phyloP scores from a whole-genome alignment of 2,888 invertebrate species.

The Aspidapion aeneum region DNA sequence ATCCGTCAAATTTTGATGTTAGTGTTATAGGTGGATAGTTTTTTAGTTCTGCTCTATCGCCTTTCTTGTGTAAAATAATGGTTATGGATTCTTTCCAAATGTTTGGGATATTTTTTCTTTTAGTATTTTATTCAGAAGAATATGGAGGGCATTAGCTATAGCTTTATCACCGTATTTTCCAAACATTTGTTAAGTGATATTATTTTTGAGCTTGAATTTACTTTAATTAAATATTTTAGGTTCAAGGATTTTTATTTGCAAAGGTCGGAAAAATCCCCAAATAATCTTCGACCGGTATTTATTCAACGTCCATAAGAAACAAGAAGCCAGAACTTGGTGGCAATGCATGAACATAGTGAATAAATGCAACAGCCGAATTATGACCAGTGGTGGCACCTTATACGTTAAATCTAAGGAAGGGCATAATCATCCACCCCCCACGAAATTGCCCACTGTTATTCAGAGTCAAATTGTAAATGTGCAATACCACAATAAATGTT shows the following conservation, averaged over 20 bases:
- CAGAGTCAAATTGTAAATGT: neutral
- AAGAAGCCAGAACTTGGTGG: neutral
- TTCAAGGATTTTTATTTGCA: neutral
- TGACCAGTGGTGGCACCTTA: conserved; percentile 28
- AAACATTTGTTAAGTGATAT: too few relatives aligned
- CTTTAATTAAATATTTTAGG: neutral
- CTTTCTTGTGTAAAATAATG: too few relatives aligned
- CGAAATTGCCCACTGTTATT: neutral
- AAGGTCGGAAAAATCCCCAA: neutral
- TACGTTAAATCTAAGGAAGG: neutral
- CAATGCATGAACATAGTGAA: conserved; percentile 9
- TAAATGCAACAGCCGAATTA: conserved; percentile 34
- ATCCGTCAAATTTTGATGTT: too few relatives aligned
- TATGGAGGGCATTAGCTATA: too few relatives aligned
- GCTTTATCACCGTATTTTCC: too few relatives aligned
- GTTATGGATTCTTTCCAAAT: too few relatives aligned
- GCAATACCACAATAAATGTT: too few relatives aligned
- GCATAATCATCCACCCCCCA: neutral
- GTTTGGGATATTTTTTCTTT: too few relatives aligned
- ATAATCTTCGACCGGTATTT: neutral
- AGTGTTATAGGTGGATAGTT: too few relatives aligned
- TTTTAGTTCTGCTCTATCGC: too few relatives aligned
- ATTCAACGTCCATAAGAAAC: neutral
- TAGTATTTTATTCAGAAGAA: too few relatives aligned
- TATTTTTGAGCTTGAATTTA: too few relatives aligned